Base-by-base conservation (phyloP, 2,113 vertebrate genomes). In the Cyphomyrus plagiostoma region DNA sequence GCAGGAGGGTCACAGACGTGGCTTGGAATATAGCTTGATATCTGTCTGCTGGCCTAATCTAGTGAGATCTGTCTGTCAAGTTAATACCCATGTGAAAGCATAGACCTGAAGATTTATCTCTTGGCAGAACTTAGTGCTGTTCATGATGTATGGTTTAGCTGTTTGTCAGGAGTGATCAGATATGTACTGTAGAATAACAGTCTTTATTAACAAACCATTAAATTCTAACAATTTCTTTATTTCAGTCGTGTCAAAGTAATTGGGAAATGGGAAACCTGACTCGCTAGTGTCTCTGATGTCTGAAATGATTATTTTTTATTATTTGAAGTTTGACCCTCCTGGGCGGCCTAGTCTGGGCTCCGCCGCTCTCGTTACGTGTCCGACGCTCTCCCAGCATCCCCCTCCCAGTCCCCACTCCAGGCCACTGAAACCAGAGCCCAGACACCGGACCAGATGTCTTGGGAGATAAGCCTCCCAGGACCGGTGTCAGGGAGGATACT, bases 391-490 rank as follows among this genome's bases (percentile, higher is more conserved):
- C 95, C 10, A 70, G 62, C 93, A 96, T 95, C 10, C 95, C 95
- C 94, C 95, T 94, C 93, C 95, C 94, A 53, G 48, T 92, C 90
- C 90, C 26, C 15, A 46, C 45, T 45, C 45, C 26, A 8, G n/a
- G 23, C 48, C 92, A 94, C 92, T 97, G 98, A 98, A 98, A 98
- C 95, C 93, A 93, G 97, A 98, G 96, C 96, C 96, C 96, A 95
- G 97, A 96, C 95, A 92, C 94, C 94, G 95, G 96, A 96, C 92
- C 95, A 97, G 98, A 99, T 99, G 96, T 96, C 96, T 96, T 93
- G 95, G 95, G 93, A 98, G 98, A 99, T 98, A 97, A 97, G 96
- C 92, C 91, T 95, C 94, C 95, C 96, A 95, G 97, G 97, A 96
- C 95, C 88, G 92, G 92, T 97, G 96, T 97, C 96, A 96, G 95